Percentiles rank a stretch among this genome's conserved stretches.
Conservation (phyloP, 2,797 vertebrate species). For the Coilia nasus region DNA sequence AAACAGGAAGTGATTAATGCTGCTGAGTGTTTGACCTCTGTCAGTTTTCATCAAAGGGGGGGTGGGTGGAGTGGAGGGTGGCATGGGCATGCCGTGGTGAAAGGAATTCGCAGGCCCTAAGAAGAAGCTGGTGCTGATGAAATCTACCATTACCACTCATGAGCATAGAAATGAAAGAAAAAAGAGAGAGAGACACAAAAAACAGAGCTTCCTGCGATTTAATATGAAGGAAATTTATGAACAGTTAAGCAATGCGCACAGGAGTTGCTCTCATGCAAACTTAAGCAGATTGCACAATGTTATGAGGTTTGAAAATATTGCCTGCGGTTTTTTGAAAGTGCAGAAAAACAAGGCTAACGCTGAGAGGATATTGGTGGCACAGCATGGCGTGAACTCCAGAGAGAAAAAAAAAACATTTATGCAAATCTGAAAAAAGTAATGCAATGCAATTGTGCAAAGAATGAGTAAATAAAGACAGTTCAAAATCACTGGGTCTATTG, state of each 20-base stretch:
- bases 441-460: neutral
- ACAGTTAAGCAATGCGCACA: neutral
- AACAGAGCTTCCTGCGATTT: neutral
- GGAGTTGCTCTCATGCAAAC: neutral
- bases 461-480: neutral
- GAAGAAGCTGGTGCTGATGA: neutral
- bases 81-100: neutral
- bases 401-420: neutral
- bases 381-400: neutral
- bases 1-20: conserved; percentile 33
- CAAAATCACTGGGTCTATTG: neutral
- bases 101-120: neutral
- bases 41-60: conserved; percentile 16
- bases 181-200: neutral
- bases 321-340: neutral
- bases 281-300: neutral
- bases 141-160: neutral
- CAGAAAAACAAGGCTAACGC: conserved; percentile 11
- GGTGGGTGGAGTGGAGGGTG: too few species aligned
- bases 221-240: conserved; percentile 10
- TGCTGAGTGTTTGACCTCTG: neutral
- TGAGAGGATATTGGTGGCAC: conserved; percentile 4
- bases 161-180: neutral
- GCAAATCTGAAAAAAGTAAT: neutral
- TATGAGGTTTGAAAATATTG: conserved; percentile 12